These are phyloP conservation scores for Oreortyx pictus DNA, from an alignment of 2,797 vertebrate genomes.

Conservation along the genomic window DNA sequence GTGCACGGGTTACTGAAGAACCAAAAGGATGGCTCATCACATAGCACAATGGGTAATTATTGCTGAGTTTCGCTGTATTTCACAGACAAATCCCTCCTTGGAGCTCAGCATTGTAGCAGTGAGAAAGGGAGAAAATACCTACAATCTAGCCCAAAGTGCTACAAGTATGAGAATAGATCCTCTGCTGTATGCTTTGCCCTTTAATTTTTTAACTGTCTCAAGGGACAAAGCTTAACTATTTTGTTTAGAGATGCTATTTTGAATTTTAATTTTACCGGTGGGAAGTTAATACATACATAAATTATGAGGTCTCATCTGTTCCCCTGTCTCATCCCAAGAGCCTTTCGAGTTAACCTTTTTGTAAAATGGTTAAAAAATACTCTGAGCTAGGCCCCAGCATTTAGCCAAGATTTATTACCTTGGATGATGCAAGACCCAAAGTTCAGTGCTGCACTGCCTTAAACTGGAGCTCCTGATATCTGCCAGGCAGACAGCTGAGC, in stretches of 20 bases:
- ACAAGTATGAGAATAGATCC: background rate
- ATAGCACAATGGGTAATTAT: slow-evolving; percentile 66
- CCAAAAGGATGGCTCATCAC: slow-evolving; percentile 61
- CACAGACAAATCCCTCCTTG: slow-evolving; percentile 62
- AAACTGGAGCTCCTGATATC: background rate
- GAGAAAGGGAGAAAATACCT: slow-evolving; percentile 52
- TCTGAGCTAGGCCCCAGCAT: background rate
- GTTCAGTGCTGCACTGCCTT: background rate
- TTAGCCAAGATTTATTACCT: background rate
- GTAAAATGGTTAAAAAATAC: slow-evolving; percentile 3
- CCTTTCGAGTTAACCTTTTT: background rate
- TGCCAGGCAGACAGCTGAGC: background rate
- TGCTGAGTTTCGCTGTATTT: slow-evolving; percentile 48
- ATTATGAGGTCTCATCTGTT: slow-evolving; percentile 39
- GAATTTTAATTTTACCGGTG: slow-evolving; percentile 54
- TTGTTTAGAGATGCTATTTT: slow-evolving; percentile 53
- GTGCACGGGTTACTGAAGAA: slow-evolving; percentile 70
- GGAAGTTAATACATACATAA: slow-evolving; percentile 30
- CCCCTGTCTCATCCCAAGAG: background rate
- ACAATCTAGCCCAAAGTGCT: background rate
- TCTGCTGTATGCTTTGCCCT: slow-evolving; percentile 17
- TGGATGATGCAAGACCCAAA: background rate
- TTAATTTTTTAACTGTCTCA: slow-evolving; percentile 47
- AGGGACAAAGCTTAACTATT: slow-evolving; percentile 11
- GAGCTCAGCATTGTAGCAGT: slow-evolving; percentile 51